phyloP scores from a whole-genome alignment of 2,888 invertebrate species.

The Rhogogaster chlorosoma region DNA sequence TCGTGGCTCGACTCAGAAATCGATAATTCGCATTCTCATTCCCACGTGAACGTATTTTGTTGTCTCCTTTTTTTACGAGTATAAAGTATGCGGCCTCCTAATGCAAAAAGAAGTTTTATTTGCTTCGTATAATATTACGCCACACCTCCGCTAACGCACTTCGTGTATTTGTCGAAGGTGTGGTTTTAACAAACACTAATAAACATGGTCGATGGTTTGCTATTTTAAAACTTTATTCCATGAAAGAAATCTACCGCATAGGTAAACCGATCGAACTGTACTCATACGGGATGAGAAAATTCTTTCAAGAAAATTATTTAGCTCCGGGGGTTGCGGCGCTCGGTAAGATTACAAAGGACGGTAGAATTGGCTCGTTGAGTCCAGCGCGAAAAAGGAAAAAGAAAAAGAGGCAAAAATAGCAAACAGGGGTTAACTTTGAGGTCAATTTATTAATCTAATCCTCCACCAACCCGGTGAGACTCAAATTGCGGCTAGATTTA shows the following conservation, averaged over 20 bases:
- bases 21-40: neutral
- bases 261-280: neutral
- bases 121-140: neutral
- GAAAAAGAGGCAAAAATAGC: neutral
- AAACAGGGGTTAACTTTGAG: conserved; percentile 1
- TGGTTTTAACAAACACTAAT: conserved; percentile 21
- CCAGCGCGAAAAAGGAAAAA: neutral
- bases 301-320: conserved; percentile 16
- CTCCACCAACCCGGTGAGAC: conserved; percentile 1
- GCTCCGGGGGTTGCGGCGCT: neutral
- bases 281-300: neutral
- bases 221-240: neutral
- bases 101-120: conserved; percentile 6
- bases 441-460: conserved; percentile 40
- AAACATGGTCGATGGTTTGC: neutral
- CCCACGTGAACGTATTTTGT: neutral
- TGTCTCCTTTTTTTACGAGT: neutral
- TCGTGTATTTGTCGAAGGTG: conserved; percentile 22
- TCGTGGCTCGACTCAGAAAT: neutral
- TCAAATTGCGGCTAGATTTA: conserved; percentile 40
- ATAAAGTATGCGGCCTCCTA: neutral
- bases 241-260: neutral
- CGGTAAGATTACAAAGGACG: neutral
- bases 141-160: neutral
- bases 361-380: conserved; percentile 3